A percentile compares a stretch with the other conserved stretches of the same genome.
Conservation (phyloP, 2,888 invertebrate genomes). For the Cryptophagus acutangulus region DNA sequence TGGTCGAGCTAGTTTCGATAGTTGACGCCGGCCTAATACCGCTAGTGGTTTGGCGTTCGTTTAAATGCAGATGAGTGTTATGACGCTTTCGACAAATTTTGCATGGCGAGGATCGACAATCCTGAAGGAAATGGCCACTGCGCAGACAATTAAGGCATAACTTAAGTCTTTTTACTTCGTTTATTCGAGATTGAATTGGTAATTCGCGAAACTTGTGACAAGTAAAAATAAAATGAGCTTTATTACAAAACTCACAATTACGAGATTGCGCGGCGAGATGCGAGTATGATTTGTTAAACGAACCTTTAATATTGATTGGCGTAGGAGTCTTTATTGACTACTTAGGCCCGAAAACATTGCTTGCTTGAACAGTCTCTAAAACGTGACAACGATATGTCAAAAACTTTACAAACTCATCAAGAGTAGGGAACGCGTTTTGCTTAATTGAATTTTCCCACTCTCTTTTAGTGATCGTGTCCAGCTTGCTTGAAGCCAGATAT, state of each 20-base stretch:
- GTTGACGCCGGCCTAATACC: too few relatives aligned
- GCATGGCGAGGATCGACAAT: slow-evolving; percentile 12
- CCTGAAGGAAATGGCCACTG: slow-evolving; percentile 6
- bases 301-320: too few relatives aligned
- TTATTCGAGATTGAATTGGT: neutral
- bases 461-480: neutral
- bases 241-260: slow-evolving; percentile 13
- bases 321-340: too few relatives aligned
- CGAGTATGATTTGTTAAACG: too few relatives aligned
- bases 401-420: neutral
- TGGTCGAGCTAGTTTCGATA: too few relatives aligned
- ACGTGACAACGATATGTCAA: neutral
- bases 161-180: slow-evolving; percentile 13
- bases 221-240: slow-evolving; percentile 13
- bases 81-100: slow-evolving; percentile 12
- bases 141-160: slow-evolving; percentile 19
- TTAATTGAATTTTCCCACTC: slow-evolving; percentile 1
- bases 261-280: neutral
- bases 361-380: slow-evolving; percentile 9
- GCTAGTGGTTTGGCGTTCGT: too few relatives aligned
- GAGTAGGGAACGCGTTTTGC: neutral
- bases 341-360: too few relatives aligned
- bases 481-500: neutral
- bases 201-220: slow-evolving; percentile 15
- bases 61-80: slow-evolving; percentile 14